Percentiles rank a stretch among this genome's conserved stretches.
phyloP scores from a whole-genome alignment of 1,140 invertebrate species.

The Leptopilina clavipes region DNA sequence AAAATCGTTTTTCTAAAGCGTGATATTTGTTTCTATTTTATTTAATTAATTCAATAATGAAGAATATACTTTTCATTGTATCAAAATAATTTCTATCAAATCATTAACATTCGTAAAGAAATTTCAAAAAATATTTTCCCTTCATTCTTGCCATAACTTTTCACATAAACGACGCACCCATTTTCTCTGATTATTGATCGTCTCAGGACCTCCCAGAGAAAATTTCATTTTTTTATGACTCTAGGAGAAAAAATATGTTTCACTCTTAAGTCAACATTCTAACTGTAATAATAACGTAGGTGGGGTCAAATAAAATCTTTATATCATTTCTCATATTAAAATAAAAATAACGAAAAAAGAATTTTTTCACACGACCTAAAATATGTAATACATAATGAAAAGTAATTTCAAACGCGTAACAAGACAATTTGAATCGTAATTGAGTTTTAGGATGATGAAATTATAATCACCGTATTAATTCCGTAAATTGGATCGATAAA shows the following conservation, averaged over 20 bases:
- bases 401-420: background rate
- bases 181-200: conserved; percentile 21
- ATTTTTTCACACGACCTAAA: background rate
- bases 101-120: background rate
- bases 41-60: no score
- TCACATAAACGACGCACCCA: background rate
- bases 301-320: background rate
- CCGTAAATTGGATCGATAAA: conserved; percentile 15
- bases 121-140: background rate
- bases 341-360: no score
- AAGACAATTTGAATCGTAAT: background rate
- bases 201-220: conserved; percentile 1
- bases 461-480: background rate
- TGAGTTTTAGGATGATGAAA: conserved; percentile 7
- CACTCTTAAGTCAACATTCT: background rate
- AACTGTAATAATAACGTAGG: background rate
- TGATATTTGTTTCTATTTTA: no score
- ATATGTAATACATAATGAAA: background rate
- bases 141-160: background rate
- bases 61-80: no score
- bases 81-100: background rate
- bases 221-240: conserved; percentile 10
- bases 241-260: background rate
- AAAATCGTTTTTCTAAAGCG: no score
- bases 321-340: no score